Conservation (phyloP, 2,888 invertebrate species). For the Eustalomyia histrio region DNA sequence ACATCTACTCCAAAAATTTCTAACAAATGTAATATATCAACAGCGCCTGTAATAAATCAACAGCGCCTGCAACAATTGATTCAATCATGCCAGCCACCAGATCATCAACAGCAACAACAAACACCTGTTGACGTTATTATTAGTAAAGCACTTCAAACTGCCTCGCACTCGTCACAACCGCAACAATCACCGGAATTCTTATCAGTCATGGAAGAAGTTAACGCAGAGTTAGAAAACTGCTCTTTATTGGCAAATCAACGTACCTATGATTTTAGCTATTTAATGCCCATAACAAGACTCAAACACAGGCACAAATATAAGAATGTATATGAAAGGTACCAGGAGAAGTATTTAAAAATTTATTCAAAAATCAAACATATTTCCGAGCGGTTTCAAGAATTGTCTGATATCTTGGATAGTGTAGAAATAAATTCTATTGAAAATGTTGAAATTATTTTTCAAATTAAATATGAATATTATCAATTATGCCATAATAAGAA, state of each 20-base stretch:
- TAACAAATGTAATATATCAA: slow-evolving; percentile 60
- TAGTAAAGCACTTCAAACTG: slow-evolving; percentile 25
- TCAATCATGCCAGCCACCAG: slow-evolving; percentile 52
- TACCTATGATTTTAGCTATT: slow-evolving; percentile 76
- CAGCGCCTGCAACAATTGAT: slow-evolving; percentile 44
- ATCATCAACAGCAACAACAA: slow-evolving; percentile 55
- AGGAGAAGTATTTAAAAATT: slow-evolving; percentile 90
- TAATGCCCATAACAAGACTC: slow-evolving; percentile 85
- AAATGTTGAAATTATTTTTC: slow-evolving; percentile 83
- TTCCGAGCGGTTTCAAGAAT: slow-evolving; percentile 87
- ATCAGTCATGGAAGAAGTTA: slow-evolving; percentile 72
- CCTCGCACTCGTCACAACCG: slow-evolving; percentile 48
- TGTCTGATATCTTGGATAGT: slow-evolving; percentile 86
- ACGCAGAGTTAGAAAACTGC: slow-evolving; percentile 68
- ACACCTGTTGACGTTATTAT: slow-evolving; percentile 17
- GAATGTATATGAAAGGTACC: slow-evolving; percentile 92
- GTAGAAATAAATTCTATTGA: too few relatives aligned
- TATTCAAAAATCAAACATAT: slow-evolving; percentile 90
- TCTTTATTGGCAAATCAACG: slow-evolving; percentile 61
- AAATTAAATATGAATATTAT: slow-evolving; percentile 91
- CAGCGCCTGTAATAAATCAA: too few relatives aligned
- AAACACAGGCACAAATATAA: slow-evolving; percentile 93
- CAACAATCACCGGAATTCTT: slow-evolving; percentile 67
- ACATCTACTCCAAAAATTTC: slow-evolving; percentile 61
- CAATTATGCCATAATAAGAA: slow-evolving; percentile 87